Conservation (phyloP, 2,888 invertebrate genomes). For the Lordiphosa fenestrarum region DNA sequence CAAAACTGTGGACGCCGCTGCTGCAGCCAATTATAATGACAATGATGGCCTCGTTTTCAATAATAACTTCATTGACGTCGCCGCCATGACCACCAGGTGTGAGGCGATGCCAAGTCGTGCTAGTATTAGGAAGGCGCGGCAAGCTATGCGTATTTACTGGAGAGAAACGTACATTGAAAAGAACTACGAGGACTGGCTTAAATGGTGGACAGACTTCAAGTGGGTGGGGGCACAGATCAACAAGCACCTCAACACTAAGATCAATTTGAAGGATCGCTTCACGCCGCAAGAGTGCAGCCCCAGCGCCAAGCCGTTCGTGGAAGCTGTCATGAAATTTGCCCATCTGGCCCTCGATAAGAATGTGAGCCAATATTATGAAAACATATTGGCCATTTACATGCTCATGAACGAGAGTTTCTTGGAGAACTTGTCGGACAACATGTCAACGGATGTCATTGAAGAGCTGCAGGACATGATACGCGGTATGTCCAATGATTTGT, state of each 20-base stretch:
- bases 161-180: conserved; percentile 21
- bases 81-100: too few species aligned
- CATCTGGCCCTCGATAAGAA: conserved; percentile 30
- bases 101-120: too few species aligned
- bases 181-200: conserved; percentile 40
- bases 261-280: conserved; percentile 30
- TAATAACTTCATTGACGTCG: background rate
- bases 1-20: conserved; percentile 4
- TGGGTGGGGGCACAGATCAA: conserved; percentile 47
- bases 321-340: conserved; percentile 19
- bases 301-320: conserved; percentile 1
- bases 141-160: conserved; percentile 28
- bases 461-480: conserved; percentile 48
- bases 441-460: conserved; percentile 1
- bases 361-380: conserved; percentile 8
- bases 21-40: conserved; percentile 2
- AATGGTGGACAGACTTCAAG: conserved; percentile 52
- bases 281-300: background rate
- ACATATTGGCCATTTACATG: conserved; percentile 23
- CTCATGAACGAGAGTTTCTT: conserved; percentile 46
- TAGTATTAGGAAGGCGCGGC: background rate
- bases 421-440: conserved; percentile 17
- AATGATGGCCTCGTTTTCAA: conserved; percentile 1
- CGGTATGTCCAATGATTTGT: conserved; percentile 41
- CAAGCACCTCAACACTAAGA: conserved; percentile 19